Percentiles rank a stretch among this genome's conserved stretches.
These are phyloP conservation scores for Nomia melanderi DNA, from an alignment of 1,140 invertebrate genomes.

Conservation along the genomic window DNA sequence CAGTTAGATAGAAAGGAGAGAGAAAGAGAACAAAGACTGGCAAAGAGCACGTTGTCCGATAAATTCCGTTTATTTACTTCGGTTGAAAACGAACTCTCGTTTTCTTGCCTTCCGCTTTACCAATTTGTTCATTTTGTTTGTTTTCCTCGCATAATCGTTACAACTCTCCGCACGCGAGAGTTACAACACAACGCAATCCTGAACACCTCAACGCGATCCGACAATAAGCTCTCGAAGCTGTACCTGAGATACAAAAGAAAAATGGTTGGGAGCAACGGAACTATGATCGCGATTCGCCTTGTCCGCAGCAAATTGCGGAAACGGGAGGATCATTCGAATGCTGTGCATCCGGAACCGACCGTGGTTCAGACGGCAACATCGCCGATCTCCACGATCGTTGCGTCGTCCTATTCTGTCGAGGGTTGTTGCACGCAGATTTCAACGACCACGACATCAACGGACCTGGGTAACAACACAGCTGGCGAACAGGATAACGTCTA, in stretches of 20 bases:
- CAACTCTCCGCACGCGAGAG: conserved; percentile 64
- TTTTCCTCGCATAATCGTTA: conserved; percentile 33
- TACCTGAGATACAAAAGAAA: conserved; percentile 77
- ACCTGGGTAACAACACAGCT: conserved; percentile 50
- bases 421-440: conserved; percentile 62
- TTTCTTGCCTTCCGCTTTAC: neutral
- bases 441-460: conserved; percentile 61
- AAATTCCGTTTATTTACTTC: conserved; percentile 30
- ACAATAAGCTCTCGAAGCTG: conserved; percentile 73
- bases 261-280: conserved; percentile 90
- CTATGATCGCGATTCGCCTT: conserved; percentile 91
- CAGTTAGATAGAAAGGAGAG: neutral
- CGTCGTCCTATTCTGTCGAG: conserved; percentile 59
- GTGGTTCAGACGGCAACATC: conserved; percentile 83
- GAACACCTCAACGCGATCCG: conserved; percentile 70
- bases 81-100: neutral
- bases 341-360: conserved; percentile 84
- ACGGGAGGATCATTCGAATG: conserved; percentile 87
- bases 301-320: conserved; percentile 93
- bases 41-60: neutral
- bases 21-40: conserved; percentile 54
- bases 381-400: conserved; percentile 51
- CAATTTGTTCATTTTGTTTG: neutral
- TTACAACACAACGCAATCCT: conserved; percentile 54
- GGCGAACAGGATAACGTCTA: conserved; percentile 72